Evolutionary conservation across 1,140 invertebrate species (phyloP).

Genomic region (Drosophila navojoa): DNA sequence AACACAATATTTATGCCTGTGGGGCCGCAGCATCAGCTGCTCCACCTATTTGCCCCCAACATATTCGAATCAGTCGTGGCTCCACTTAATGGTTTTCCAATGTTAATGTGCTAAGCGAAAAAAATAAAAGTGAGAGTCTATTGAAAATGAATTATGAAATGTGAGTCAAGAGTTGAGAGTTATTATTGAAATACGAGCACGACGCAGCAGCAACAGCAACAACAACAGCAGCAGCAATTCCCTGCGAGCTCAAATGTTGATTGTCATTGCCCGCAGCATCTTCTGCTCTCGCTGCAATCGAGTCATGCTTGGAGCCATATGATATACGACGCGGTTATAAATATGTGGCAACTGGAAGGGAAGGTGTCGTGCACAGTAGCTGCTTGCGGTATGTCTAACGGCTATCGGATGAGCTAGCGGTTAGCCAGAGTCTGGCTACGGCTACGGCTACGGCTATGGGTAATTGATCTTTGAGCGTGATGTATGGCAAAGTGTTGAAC

Average conservation of each 20-base stretch:
- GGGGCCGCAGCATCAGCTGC: constrained; percentile 22
- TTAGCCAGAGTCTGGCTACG: too few species aligned
- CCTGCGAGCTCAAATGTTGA: constrained; percentile 29
- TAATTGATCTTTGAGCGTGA: not conserved
- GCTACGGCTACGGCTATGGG: not conserved
- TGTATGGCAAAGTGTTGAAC: constrained; percentile 12
- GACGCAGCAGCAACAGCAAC: constrained; percentile 19
- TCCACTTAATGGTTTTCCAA: constrained; percentile 64
- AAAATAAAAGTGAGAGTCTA: constrained; percentile 68
- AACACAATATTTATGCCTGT: constrained; percentile 47
- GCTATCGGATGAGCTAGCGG: not conserved
- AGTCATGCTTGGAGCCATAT: constrained; percentile 22
- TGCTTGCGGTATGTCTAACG: constrained; percentile 28
- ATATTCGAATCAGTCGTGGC: constrained; percentile 36
- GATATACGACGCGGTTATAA: constrained; percentile 34
- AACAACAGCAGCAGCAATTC: constrained; percentile 25
- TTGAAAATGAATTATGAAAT: constrained; percentile 70
- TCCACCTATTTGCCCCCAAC: constrained; percentile 33
- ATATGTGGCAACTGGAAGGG: constrained; percentile 9
- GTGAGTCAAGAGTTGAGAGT: constrained; percentile 51
- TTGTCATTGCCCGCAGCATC: constrained; percentile 40
- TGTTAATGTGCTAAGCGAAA: constrained; percentile 59
- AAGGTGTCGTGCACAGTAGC: constrained; percentile 42
- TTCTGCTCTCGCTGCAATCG: not conserved
- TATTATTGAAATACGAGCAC: constrained; percentile 50